A percentile compares a stretch with the other conserved stretches of the same genome.
Conservation (phyloP, 2,113 vertebrate species). For the Piaya cayana region DNA sequence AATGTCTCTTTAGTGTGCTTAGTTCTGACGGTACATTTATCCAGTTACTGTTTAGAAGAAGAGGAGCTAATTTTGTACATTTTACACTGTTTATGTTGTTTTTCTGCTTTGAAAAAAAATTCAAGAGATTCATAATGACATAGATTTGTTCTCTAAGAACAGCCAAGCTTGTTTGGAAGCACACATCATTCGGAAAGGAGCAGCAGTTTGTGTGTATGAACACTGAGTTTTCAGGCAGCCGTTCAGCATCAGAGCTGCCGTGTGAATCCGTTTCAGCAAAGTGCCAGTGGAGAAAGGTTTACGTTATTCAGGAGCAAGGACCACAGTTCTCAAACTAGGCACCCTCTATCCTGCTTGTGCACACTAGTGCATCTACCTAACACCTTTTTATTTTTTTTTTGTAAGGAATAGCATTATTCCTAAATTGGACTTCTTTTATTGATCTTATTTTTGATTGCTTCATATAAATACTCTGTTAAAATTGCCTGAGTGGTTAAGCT, state of each 20-base stretch:
- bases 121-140: neutral
- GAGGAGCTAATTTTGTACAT: neutral
- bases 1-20: neutral
- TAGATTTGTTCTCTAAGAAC: neutral
- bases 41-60: neutral
- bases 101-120: neutral
- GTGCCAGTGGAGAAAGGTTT: neutral
- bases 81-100: neutral
- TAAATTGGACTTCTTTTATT: neutral
- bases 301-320: neutral
- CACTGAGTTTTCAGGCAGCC: neutral
- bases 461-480: neutral
- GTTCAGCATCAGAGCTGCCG: neutral
- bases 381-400: neutral
- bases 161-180: neutral
- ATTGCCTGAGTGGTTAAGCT: neutral
- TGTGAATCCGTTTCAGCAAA: neutral
- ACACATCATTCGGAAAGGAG: neutral
- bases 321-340: neutral
- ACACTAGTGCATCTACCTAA: neutral
- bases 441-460: neutral
- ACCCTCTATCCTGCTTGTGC: neutral
- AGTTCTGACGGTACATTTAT: neutral
- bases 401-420: neutral
- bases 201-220: neutral